A percentile compares a stretch with the other conserved stretches of the same genome.
phyloP scores from a whole-genome alignment of 2,113 vertebrate species.

The Vireo altiloquus region DNA sequence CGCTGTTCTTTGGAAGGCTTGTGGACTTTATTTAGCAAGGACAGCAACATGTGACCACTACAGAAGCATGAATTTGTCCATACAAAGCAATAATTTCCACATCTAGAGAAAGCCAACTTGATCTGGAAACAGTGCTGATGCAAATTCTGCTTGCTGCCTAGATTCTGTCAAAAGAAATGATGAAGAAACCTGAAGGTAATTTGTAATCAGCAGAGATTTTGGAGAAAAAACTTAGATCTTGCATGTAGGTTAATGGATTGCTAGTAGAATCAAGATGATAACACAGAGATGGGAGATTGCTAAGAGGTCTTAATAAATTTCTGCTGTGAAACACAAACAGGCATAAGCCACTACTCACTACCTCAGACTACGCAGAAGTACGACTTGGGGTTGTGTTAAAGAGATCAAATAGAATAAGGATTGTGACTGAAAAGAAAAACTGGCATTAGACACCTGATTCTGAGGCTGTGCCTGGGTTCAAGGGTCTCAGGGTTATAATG shows the following conservation, averaged over 20 bases:
- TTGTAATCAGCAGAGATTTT: background rate
- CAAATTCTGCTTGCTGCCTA: background rate
- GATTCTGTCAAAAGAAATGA: background rate
- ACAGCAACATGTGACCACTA: background rate
- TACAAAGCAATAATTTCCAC: background rate
- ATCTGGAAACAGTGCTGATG: background rate
- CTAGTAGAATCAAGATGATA: background rate
- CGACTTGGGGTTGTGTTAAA: background rate
- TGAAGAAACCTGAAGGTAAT: background rate
- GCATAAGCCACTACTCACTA: background rate
- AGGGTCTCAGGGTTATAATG: background rate
- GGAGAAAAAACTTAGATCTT: background rate
- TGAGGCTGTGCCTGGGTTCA: background rate
- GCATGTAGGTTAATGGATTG: background rate
- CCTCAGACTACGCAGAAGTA: background rate
- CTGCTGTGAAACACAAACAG: background rate
- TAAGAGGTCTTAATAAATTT: background rate
- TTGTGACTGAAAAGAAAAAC: background rate
- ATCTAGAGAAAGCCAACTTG: background rate
- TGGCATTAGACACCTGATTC: background rate
- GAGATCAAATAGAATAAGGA: background rate
- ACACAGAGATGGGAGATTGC: background rate
- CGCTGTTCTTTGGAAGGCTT: background rate
- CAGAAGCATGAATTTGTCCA: background rate
- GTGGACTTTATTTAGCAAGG: background rate